These are phyloP conservation scores for Gracilinanus agilis DNA, from an alignment of 2,113 vertebrate genomes.

Conservation along the genomic window DNA sequence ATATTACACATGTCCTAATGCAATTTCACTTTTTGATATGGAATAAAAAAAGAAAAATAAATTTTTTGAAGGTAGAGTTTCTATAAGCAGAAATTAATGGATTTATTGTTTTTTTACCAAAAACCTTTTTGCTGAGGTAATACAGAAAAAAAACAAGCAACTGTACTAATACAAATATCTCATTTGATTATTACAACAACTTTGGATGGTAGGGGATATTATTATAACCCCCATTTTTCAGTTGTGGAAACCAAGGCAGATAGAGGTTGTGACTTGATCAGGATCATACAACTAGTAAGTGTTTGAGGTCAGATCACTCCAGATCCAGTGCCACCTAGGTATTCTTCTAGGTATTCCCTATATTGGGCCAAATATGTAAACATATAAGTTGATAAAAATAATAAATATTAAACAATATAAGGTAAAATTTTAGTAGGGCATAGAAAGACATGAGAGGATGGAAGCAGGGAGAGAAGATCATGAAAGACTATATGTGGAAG, in stretches of 20 bases:
- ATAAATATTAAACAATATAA: background rate
- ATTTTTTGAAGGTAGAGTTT: background rate
- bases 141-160: background rate
- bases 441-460: background rate
- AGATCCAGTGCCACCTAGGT: background rate
- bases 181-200: background rate
- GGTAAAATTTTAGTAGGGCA: background rate
- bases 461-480: background rate
- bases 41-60: background rate
- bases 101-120: background rate
- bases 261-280: background rate
- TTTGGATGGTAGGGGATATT: background rate
- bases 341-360: background rate
- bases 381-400: background rate
- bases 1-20: background rate
- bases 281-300: background rate
- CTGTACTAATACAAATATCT: background rate
- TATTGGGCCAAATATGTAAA: background rate
- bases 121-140: background rate
- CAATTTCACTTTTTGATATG: background rate
- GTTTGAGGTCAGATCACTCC: background rate
- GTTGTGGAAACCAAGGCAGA: background rate
- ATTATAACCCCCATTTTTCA: background rate
- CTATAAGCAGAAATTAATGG: background rate
- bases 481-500: background rate